Conservation (phyloP, 2,113 vertebrate species). For the Chrysemys picta region DNA sequence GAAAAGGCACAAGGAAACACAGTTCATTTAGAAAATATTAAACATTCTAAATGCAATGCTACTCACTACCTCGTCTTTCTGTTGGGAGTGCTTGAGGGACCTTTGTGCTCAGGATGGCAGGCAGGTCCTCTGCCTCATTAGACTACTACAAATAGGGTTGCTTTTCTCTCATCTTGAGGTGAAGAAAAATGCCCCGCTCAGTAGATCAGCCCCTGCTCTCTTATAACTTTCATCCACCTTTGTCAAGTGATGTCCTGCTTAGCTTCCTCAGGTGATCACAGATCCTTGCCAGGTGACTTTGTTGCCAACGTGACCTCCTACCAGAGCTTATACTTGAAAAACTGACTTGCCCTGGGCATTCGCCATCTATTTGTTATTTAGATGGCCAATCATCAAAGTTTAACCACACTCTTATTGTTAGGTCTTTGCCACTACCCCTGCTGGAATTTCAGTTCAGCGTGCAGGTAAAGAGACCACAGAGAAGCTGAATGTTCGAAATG, state of each 20-base stretch:
- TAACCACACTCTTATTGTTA: background rate
- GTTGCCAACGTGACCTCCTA: background rate
- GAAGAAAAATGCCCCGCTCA: background rate
- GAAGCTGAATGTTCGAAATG: background rate
- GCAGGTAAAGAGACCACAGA: background rate
- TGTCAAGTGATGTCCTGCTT: background rate
- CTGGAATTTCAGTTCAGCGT: background rate
- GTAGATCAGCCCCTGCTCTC: background rate
- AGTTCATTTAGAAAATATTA: background rate
- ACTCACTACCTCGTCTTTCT: background rate
- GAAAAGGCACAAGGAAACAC: background rate
- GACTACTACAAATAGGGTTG: background rate
- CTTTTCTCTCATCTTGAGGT: background rate
- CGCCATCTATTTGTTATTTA: background rate
- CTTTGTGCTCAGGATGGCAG: background rate
- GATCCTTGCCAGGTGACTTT: background rate
- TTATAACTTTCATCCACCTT: background rate
- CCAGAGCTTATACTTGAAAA: background rate
- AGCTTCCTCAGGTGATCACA: background rate
- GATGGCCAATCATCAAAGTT: background rate
- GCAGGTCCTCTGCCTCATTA: background rate
- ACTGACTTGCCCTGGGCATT: background rate
- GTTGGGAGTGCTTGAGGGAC: background rate
- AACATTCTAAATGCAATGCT: background rate
- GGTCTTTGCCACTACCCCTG: background rate